These are phyloP conservation scores for Parus major DNA, from an alignment of 2,113 vertebrate species.

Conservation along the genomic window DNA sequence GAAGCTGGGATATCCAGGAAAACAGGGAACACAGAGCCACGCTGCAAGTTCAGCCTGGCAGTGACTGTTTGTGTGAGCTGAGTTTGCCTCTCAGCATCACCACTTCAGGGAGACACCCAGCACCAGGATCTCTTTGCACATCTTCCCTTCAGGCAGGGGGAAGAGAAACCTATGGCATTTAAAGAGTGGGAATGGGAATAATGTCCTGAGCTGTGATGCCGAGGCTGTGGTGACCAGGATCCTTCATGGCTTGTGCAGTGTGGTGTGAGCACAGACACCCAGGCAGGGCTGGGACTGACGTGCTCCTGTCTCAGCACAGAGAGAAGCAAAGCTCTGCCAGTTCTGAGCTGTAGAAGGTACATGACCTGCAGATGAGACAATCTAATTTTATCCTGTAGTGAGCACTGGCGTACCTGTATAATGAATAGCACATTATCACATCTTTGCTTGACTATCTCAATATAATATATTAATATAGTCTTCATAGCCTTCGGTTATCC, in stretches of 20 bases:
- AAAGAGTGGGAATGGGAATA: not conserved
- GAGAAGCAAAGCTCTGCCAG: not conserved
- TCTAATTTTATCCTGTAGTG: conserved; percentile 29
- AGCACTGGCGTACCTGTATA: conserved; percentile 25
- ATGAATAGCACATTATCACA: conserved; percentile 23
- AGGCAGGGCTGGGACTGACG: not conserved
- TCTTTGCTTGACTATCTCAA: conserved; percentile 7
- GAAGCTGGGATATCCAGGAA: not conserved
- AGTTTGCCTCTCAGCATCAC: not conserved
- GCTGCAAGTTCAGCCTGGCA: not conserved
- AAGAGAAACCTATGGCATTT: not conserved
- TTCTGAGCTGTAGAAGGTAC: not conserved
- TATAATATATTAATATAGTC: not conserved
- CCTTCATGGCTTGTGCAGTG: not conserved
- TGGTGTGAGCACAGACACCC: not conserved
- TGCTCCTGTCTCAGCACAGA: not conserved
- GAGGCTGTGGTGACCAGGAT: not conserved
- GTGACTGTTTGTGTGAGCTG: rapidly evolving
- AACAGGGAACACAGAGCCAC: not conserved
- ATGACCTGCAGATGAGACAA: conserved; percentile 19
- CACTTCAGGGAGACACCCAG: not conserved
- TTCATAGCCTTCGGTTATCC: not conserved
- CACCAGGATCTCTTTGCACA: not conserved
- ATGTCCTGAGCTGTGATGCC: not conserved
- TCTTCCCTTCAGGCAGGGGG: no score